Evolutionary conservation across 2,113 vertebrate species (phyloP).

Genomic region (Lepus americanus): DNA sequence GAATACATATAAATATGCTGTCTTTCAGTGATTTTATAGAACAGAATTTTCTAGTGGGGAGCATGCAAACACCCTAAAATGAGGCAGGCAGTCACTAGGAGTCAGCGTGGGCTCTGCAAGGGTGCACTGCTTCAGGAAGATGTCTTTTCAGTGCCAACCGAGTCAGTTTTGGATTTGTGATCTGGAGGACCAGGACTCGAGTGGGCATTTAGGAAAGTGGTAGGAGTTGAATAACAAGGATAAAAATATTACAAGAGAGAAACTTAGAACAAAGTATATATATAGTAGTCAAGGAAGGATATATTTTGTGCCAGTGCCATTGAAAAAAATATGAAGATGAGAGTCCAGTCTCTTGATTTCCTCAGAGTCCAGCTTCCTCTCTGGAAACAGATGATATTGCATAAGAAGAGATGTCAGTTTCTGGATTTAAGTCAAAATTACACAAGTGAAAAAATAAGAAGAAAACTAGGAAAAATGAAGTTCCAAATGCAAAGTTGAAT

Average conservation of each 20-base stretch:
- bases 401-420: background rate
- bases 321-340: background rate
- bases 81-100: background rate
- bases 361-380: background rate
- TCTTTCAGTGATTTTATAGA: slow-evolving; percentile 29
- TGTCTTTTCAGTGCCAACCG: background rate
- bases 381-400: background rate
- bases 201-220: background rate
- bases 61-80: background rate
- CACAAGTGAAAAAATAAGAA: background rate
- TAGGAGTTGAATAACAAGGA: background rate
- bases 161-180: background rate
- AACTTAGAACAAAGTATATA: slow-evolving; percentile 18
- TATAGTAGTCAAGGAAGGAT: background rate
- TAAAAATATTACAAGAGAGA: background rate
- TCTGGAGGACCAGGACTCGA: background rate
- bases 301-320: slow-evolving; percentile 39
- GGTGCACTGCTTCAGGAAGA: background rate
- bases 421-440: slow-evolving; percentile 10
- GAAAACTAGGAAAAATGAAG: background rate
- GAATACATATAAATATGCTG: background rate
- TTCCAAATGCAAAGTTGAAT: background rate
- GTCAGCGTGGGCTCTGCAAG: background rate
- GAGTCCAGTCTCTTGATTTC: background rate
- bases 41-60: background rate